These are phyloP conservation scores for Ochropleura leucogaster DNA, from an alignment of 2,888 invertebrate species.

Conservation along the genomic window DNA sequence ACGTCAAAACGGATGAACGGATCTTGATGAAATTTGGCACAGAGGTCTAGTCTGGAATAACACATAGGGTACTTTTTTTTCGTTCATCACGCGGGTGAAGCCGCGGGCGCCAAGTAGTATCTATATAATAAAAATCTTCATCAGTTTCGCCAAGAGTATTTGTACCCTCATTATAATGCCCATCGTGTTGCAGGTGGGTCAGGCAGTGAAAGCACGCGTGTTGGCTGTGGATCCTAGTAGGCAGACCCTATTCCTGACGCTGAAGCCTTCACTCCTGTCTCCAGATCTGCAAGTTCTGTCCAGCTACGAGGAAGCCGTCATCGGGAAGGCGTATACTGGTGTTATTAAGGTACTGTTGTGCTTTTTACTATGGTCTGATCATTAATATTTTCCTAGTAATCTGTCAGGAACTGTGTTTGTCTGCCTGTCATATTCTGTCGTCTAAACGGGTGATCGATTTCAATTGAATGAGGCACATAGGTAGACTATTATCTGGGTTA, in stretches of 20 bases:
- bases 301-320: slow-evolving; percentile 85
- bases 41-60: too few relatives aligned
- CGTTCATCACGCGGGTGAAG: too few relatives aligned
- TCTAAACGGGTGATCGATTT: not conserved
- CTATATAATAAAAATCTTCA: too few relatives aligned
- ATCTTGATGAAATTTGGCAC: too few relatives aligned
- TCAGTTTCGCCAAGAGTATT: too few relatives aligned
- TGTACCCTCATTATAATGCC: not conserved
- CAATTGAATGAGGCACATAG: not conserved
- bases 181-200: slow-evolving; percentile 81
- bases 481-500: not conserved
- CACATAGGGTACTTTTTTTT: too few relatives aligned
- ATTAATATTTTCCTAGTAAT: not conserved
- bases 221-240: slow-evolving; percentile 85
- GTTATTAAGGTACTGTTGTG: slow-evolving; percentile 84
- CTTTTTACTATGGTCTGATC: not conserved
- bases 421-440: not conserved
- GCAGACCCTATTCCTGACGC: slow-evolving; percentile 90
- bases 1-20: too few relatives aligned
- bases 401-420: not conserved
- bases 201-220: slow-evolving; percentile 91
- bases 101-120: too few relatives aligned
- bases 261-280: slow-evolving; percentile 92
- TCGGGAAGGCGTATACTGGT: slow-evolving; percentile 90
- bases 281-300: slow-evolving; percentile 88